Base-by-base conservation (phyloP, 2,113 vertebrate genomes). In the Chlorodrepanis virens region DNA sequence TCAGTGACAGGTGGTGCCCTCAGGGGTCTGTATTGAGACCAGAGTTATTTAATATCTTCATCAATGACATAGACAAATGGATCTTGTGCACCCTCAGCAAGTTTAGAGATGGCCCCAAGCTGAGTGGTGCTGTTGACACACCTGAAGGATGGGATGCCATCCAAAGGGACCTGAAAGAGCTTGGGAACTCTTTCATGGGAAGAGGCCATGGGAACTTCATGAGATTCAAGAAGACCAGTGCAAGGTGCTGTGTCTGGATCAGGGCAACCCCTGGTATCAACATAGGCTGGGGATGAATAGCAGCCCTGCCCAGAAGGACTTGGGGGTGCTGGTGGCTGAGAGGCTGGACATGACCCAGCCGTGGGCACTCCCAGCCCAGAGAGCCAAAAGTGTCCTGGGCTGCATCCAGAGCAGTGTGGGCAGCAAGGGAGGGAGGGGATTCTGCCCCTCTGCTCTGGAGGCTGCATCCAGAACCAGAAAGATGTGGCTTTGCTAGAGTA, bases 351-450 rank as follows among this genome's bases (percentile, higher is more conserved):
- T 37, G 6, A 2, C 1, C 14, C 2, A 1, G 28, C 25, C 24
- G 39, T 45, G 42, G 15, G 21, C 2, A 10, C 40, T 52, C 0
- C 0, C 18, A 31, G 8, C 6, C 20, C 59, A 78, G 47, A 82
- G 35, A 31, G 15, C 6, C 52, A 90, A 2, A 47, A 0, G 0
- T 45, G 12, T 56, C 7, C 70, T 87, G 57, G 39, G 54, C 63
- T 78, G 23, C 47, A 78, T 9, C 40, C 40, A 54, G 6, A 47
- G 64, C n/a, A 2, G 0, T 0, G 1, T 27, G 50, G 10, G 3
- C 47, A 87, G 47, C 25, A 52, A 13, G 71, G 28, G 0, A 45
- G 22, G 27, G 28, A 78, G 11, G 7, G 18, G 8, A 83, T 61
- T 72, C 33, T 67, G 22, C 6, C 12, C 33, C 20, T 67, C 35